Base-by-base conservation (phyloP, 2,888 invertebrate species). In the Pyrrhia umbra region DNA sequence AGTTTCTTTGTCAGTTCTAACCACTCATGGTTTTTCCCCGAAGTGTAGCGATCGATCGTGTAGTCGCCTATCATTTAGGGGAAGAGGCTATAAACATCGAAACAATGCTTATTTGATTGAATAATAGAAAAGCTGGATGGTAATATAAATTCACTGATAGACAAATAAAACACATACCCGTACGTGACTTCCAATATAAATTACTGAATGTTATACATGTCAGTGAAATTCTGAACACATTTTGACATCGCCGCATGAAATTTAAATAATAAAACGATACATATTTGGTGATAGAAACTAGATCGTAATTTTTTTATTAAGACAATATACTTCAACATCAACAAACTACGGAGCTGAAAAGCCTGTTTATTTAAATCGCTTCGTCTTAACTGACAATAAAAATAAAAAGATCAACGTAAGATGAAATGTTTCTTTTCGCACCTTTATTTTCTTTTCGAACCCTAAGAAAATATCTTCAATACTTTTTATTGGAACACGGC, bases 1-100 rank as follows among this genome's bases (percentile, higher is more conserved):
- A 23, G 39, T 73, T 64, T 51, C 59, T 63, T 73, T 69, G 68
- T 77, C 61, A 72, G 77, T 73, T 75, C 65, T 71, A 79, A 71
- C 74, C 84, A 90, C 78, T 90, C 88, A 84, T 88, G 92, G 92
- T 88, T 88, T 92, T 92, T 86, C 90, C 92, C 91, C 77, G 62
- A 85, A 85, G 80, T 82, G 68, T 62, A 70, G 63, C 73, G 84
- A 92, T 92, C 85, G 92, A 92, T 89, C 86, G 84, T 54, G 72
- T 59, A 66, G 78, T 72, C 81, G 80, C 80, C 82, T 82, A 88
- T 88, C 80, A 88, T 90, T 89, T 88, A 88, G 86, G 90, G 90
- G 85, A 84, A 85, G 84, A 79, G 79, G 84, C 83, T 85, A 88
- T 89, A 91, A 87, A 88, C 88, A 87, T 85, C 85, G 87, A 84